Base-by-base conservation (phyloP, 2,113 vertebrate genomes). In the Eudyptes chrysolophus region DNA sequence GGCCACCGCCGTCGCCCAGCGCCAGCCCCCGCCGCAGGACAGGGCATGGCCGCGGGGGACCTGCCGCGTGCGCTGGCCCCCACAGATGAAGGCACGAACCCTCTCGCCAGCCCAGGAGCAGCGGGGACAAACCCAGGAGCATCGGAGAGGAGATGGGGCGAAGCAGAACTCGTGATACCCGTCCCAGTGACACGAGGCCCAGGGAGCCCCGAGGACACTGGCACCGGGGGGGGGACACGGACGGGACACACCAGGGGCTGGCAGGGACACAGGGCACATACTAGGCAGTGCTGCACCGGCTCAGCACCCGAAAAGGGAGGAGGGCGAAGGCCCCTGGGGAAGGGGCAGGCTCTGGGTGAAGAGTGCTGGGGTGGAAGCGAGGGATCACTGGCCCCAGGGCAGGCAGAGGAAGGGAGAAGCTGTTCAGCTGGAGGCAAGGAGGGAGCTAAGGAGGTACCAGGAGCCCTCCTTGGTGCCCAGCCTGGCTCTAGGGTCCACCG, bases 271-370 rank as follows among this genome's bases (percentile, higher is more conserved):
- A 0, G 71, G 66, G 65, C 58, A 44, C 2, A 4, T 22, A 18
- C 94, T 77, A 96, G 95, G 97, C 98, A 97, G 97, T 60, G 24
- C 34, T 65, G 98, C 95, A 36, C 4, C 1, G 87, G 95, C 96
- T 91, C 12, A 60, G 64, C 27, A 44, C 40, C 65, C 11, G 2
- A 6, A 8, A 32, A 24, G 48, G 48, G 42, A 16, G 27, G 20
- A 34, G 22, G 7, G 49, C 2, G 18, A 44, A 42, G 49, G 77
- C 11, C 38, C 40, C 30, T 8, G 34, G 20, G 21, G 25, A 30
- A 24, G 32, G 13, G 27, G 36, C 48, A 52, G 48, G 66, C 38
- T 48, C 22, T 4, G 34, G 46, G 30, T 30, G 27, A 54, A 48
- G 69, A 49, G 36, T 12, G 38, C 64, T 14, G 8, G 7, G 15